Percentiles rank a stretch among this genome's conserved stretches.
These are phyloP conservation scores for Perca fluviatilis DNA, from an alignment of 2,113 vertebrate species.

Conservation along the genomic window DNA sequence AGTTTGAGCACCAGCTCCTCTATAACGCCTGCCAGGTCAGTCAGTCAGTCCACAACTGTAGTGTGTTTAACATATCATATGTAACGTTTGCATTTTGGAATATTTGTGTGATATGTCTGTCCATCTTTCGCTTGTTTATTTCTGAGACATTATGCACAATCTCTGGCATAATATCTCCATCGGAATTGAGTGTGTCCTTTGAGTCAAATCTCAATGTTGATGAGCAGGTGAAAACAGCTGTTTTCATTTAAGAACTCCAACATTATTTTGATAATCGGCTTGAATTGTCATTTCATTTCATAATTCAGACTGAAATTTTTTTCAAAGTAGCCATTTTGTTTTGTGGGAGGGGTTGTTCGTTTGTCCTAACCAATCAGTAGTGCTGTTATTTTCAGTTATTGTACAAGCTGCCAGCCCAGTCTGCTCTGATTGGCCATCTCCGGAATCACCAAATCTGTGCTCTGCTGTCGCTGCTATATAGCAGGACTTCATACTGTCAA, in stretches of 20 bases:
- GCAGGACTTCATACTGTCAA: no score
- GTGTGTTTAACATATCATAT: neutral
- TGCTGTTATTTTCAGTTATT: neutral
- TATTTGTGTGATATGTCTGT: neutral
- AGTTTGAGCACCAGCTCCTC: slow-evolving; percentile 98
- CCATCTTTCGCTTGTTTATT: neutral
- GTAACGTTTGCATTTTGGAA: neutral
- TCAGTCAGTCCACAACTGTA: slow-evolving; percentile 82
- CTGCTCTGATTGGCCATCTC: no score
- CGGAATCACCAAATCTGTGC: no score
- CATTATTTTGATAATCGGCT: neutral
- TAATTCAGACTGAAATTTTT: neutral
- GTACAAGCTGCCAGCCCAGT: neutral
- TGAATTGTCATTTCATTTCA: neutral
- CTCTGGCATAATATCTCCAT: neutral
- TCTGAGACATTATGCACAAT: neutral
- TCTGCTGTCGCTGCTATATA: no score
- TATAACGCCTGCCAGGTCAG: slow-evolving; percentile 99
- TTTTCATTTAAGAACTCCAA: neutral
- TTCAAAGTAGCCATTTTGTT: no score
- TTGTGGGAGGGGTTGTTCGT: neutral
- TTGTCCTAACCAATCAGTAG: neutral
- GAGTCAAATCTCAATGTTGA: neutral
- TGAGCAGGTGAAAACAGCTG: neutral
- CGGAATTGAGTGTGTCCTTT: neutral